These are phyloP conservation scores for Spea bombifrons DNA, from an alignment of 2,113 vertebrate genomes.

Conservation along the genomic window DNA sequence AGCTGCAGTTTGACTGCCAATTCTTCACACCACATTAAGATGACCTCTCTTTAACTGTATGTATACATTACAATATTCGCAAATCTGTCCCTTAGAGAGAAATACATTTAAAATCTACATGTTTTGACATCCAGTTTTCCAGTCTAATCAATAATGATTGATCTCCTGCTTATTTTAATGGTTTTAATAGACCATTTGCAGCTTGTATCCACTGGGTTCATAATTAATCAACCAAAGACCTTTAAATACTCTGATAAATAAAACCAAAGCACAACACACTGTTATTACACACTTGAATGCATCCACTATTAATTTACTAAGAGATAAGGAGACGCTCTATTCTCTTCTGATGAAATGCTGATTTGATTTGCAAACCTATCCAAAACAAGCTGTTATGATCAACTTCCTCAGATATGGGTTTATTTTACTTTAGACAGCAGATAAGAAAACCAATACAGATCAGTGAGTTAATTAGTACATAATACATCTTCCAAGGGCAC, in stretches of 20 bases:
- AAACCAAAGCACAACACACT: conserved; percentile 25
- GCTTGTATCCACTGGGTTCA: conserved; percentile 18
- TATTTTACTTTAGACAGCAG: background rate
- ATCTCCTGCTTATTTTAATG: conserved; percentile 8
- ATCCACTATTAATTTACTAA: conserved; percentile 27
- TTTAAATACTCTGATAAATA: conserved; percentile 26
- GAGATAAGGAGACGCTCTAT: conserved; percentile 19
- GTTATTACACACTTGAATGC: conserved; percentile 27
- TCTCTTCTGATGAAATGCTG: conserved; percentile 19
- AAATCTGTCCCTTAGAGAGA: too few relatives aligned
- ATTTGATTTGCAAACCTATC: conserved; percentile 30
- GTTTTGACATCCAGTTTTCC: too few relatives aligned
- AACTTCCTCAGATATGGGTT: background rate
- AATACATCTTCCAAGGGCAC: background rate
- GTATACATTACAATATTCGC: too few relatives aligned
- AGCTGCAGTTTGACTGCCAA: too few relatives aligned
- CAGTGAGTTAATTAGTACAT: conserved; percentile 14
- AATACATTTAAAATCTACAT: too few relatives aligned
- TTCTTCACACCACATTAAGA: too few relatives aligned
- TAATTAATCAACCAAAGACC: conserved; percentile 19
- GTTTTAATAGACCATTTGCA: background rate
- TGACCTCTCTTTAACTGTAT: too few relatives aligned
- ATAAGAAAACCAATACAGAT: too few relatives aligned
- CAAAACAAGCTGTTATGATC: conserved; percentile 6
- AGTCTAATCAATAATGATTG: too few relatives aligned